Base-by-base conservation (phyloP, 2,113 vertebrate genomes). In the Neodontobutis hainanensis region DNA sequence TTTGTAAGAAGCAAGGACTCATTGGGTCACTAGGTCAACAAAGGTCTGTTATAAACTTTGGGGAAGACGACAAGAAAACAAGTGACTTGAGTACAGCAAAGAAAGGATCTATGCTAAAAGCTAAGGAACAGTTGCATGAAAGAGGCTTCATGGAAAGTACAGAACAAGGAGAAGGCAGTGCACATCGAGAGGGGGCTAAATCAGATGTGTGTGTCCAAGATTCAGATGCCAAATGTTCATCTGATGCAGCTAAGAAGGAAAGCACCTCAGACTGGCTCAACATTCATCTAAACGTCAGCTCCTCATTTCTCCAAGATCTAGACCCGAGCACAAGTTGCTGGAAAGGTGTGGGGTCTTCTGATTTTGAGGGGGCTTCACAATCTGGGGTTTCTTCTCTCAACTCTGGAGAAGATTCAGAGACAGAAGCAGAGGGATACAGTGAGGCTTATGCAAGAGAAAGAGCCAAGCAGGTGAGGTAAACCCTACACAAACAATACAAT, bases 401-500 rank as follows among this genome's bases (percentile, higher is more conserved):
- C 82, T 88, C 97, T 16, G 96, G 93, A 19, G 96, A 96, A 0
- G 97, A 91, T 0, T 98, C 95, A 0, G 96, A 95, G 83, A 87
- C 94, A 0, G 97, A 99, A 66, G 96, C 95, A 0, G 97, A 98
- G 59, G 96, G 94, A 4, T 96, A 98, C 86, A 96, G 95, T 5
- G 97, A 96, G 66, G 93, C 94, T 40, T 95, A 92, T 85, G 35
- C 93, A 36, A 92, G 90, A 65, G 96, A 97, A 60, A 93, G 94
- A 49, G 94, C 95, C 49, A 94, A 91, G 75, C 93, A 98, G 96
- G 97, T 98, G 78, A 94, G 94, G 8, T 9, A 6, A 57, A 35
- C 32, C 12, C 5, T 34, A 53, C 27, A 35, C 1, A 53, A 27
- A 27, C 19, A 27, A 27, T 43, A 43, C 42, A 43, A 11, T 43